phyloP scores from a whole-genome alignment of 1,140 invertebrate genomes.

The Cydia pomonella region DNA sequence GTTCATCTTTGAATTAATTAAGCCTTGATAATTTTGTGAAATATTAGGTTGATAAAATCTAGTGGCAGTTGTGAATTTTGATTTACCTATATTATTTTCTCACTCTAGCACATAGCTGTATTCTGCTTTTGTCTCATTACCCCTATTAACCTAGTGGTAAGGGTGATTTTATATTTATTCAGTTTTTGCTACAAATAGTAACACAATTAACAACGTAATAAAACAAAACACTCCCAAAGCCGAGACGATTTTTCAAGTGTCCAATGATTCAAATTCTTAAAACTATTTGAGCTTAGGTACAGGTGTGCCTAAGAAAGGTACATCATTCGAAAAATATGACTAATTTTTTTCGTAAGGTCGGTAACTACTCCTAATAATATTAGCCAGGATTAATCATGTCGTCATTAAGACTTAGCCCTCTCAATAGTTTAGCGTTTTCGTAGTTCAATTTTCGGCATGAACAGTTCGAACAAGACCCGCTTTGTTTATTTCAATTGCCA shows the following conservation, averaged over 20 bases:
- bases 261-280: too few species aligned
- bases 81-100: not conserved
- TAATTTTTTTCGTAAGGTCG: too few species aligned
- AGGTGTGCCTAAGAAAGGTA: too few species aligned
- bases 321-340: too few species aligned
- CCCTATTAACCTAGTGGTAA: too few species aligned
- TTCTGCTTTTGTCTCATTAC: not conserved
- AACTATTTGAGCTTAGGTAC: too few species aligned
- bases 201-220: too few species aligned
- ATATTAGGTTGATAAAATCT: not conserved
- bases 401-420: not conserved
- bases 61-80: not conserved
- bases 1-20: not conserved
- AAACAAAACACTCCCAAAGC: too few species aligned
- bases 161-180: too few species aligned
- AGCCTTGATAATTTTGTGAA: not conserved
- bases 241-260: too few species aligned
- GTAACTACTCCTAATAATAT: too few species aligned
- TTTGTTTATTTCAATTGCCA: slow-evolving; percentile 8
- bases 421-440: not conserved
- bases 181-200: too few species aligned
- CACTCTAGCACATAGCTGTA: not conserved
- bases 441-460: not conserved
- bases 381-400: not conserved
- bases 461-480: not conserved